phyloP scores from a whole-genome alignment of 2,113 vertebrate species.

The Amphilophus citrinellus region DNA sequence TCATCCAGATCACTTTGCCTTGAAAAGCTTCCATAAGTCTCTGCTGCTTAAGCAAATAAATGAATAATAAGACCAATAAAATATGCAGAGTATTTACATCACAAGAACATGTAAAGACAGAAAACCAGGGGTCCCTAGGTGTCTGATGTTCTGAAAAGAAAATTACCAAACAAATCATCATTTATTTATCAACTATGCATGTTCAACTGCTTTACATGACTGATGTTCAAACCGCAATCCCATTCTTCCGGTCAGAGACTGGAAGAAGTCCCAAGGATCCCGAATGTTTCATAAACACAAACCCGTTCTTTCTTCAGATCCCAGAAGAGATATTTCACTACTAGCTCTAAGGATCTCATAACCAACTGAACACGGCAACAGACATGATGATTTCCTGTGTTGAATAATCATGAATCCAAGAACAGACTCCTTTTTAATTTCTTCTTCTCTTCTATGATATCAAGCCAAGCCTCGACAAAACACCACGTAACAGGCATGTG shows the following conservation, averaged over 20 bases:
- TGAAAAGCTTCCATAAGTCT: not conserved
- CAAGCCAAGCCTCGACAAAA: constrained; percentile 8
- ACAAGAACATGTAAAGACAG: constrained; percentile 10
- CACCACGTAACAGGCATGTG: constrained; percentile 58
- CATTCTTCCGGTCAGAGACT: constrained; percentile 13
- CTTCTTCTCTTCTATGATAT: constrained; percentile 19
- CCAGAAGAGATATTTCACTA: constrained; percentile 7
- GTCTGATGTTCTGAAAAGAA: constrained; percentile 29
- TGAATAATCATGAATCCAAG: constrained; percentile 29
- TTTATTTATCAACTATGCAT: constrained; percentile 47
- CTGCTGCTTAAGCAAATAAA: constrained; percentile 35
- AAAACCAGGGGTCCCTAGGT: not conserved
- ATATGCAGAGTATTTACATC: constrained; percentile 47
- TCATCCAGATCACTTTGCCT: constrained; percentile 27
- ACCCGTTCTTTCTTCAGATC: constrained; percentile 37
- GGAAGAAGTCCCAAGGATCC: constrained; percentile 21
- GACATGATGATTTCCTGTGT: constrained; percentile 38
- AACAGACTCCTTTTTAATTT: constrained; percentile 24
- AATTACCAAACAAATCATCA: constrained; percentile 39
- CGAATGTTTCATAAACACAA: constrained; percentile 45
- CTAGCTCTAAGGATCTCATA: constrained; percentile 12
- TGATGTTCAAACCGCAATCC: constrained; percentile 11
- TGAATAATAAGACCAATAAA: constrained; percentile 45
- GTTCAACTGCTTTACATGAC: constrained; percentile 35
- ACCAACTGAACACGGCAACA: constrained; percentile 6